Percentiles rank a stretch among this genome's conserved stretches.
phyloP scores from a whole-genome alignment of 2,888 invertebrate species.

The Oligia latruncula region DNA sequence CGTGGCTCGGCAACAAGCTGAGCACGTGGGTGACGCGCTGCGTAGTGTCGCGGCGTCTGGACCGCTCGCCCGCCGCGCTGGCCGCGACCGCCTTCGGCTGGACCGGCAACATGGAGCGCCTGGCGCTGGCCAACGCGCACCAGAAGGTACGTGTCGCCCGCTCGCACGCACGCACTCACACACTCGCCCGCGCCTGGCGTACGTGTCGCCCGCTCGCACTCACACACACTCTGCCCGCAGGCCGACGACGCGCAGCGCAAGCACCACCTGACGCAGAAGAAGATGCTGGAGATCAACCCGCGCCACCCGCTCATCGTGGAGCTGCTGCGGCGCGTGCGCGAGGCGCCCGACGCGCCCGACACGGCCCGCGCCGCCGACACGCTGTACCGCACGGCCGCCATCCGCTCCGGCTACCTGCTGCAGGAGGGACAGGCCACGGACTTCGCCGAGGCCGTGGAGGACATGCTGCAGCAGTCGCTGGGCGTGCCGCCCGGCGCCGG shows the following conservation, averaged over 20 bases:
- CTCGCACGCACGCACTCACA: slow-evolving; percentile 73
- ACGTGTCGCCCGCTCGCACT: slow-evolving; percentile 73
- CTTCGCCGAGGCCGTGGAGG: slow-evolving; percentile 97
- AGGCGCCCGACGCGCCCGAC: slow-evolving; percentile 94
- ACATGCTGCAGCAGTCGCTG: slow-evolving; percentile 95
- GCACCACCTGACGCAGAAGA: slow-evolving; percentile 98
- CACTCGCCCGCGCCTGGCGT: too few relatives aligned
- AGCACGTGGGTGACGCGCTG: slow-evolving; percentile 95
- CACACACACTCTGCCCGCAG: slow-evolving; percentile 83
- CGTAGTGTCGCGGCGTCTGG: slow-evolving; percentile 95
- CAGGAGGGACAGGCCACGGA: slow-evolving; percentile 90
- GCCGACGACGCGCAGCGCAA: slow-evolving; percentile 96
- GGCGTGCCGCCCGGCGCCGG: slow-evolving; percentile 94
- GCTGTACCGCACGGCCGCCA: slow-evolving; percentile 95
- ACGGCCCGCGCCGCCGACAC: slow-evolving; percentile 93
- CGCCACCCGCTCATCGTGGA: slow-evolving; percentile 98
- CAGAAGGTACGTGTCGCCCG: slow-evolving; percentile 91
- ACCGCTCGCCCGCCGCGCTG: slow-evolving; percentile 98
- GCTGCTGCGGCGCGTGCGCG: slow-evolving; percentile 94
- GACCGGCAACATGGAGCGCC: slow-evolving; percentile 99
- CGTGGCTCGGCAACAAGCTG: slow-evolving; percentile 96
- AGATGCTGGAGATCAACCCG: slow-evolving; percentile 99
- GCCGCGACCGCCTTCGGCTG: slow-evolving; percentile 99
- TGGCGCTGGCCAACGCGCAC: slow-evolving; percentile 98
- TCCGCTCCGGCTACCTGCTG: slow-evolving; percentile 96